Percentiles rank a stretch among this genome's conserved stretches.
Evolutionary conservation across 2,113 vertebrate genomes (phyloP).

Genomic region (Nothocercus nigrocapillus): DNA sequence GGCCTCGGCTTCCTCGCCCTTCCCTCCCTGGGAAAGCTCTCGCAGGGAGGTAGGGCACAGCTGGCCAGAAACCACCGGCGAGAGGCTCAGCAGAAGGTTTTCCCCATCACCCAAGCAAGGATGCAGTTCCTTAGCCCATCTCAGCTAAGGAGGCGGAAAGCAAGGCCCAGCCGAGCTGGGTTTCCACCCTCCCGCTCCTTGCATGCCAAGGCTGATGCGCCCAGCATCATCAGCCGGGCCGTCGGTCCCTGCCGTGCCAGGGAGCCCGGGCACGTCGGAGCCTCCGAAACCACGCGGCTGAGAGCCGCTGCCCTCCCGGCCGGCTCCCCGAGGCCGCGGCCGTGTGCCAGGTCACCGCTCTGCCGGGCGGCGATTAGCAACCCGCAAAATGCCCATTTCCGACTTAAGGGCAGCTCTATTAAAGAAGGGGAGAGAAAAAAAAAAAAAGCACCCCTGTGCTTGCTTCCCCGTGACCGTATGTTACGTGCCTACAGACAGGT

Average conservation of each 20-base stretch:
- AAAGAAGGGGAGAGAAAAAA: background rate
- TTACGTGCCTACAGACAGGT: conserved; percentile 63
- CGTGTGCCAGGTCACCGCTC: background rate
- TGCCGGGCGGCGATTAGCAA: background rate
- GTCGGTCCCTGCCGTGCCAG: background rate
- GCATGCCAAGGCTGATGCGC: accelerated
- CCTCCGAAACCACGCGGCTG: background rate
- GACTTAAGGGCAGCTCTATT: background rate
- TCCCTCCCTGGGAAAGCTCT: background rate
- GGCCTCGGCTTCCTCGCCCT: background rate
- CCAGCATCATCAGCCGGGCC: accelerated
- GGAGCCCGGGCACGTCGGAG: background rate
- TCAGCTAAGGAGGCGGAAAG: background rate
- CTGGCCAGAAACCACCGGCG: background rate
- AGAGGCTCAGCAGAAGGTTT: background rate
- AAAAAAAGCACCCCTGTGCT: accelerated
- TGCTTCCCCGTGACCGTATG: background rate
- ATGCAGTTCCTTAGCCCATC: background rate
- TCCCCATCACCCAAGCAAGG: accelerated
- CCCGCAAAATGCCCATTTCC: conserved; percentile 52
- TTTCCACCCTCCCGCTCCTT: background rate
- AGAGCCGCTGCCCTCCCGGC: too few species aligned
- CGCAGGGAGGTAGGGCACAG: background rate
- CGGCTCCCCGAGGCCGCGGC: background rate
- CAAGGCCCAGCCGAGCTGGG: background rate